A percentile compares a stretch with the other conserved stretches of the same genome.
Conservation (phyloP, 2,797 vertebrate species). For the Uromys caudimaculatus region DNA sequence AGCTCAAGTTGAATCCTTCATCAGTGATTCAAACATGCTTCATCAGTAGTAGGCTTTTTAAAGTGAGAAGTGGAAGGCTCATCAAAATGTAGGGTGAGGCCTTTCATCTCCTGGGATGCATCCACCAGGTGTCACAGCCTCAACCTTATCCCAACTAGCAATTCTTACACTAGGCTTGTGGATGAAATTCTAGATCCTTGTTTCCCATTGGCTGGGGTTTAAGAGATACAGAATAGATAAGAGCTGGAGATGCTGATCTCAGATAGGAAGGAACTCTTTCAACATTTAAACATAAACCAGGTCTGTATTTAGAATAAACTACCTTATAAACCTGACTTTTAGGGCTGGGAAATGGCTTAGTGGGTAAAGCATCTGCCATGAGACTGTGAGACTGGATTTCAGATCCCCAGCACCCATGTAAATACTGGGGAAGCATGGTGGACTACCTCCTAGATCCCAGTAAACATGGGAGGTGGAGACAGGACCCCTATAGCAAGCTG, state of each 20-base stretch:
- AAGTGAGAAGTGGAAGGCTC: not conserved
- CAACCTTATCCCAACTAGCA: not conserved
- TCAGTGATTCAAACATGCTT: not conserved
- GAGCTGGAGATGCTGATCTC: not conserved
- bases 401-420: not conserved
- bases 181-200: not conserved
- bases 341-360: not conserved
- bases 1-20: not conserved
- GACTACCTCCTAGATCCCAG: not conserved
- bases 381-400: not conserved
- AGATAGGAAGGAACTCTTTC: conserved; percentile 25
- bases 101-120: not conserved
- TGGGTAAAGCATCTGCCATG: not conserved
- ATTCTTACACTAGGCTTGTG: not conserved
- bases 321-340: not conserved
- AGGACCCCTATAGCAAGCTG: not conserved
- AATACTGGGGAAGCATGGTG: not conserved
- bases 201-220: not conserved
- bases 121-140: accelerated
- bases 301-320: not conserved
- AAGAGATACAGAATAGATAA: not conserved
- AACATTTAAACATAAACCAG: not conserved
- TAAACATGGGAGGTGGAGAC: not conserved
- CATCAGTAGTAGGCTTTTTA: not conserved
- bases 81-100: accelerated